Percentiles rank a stretch among this genome's conserved stretches.
Evolutionary conservation across 1,140 invertebrate genomes (phyloP).

Genomic region (Vanessa atalanta): DNA sequence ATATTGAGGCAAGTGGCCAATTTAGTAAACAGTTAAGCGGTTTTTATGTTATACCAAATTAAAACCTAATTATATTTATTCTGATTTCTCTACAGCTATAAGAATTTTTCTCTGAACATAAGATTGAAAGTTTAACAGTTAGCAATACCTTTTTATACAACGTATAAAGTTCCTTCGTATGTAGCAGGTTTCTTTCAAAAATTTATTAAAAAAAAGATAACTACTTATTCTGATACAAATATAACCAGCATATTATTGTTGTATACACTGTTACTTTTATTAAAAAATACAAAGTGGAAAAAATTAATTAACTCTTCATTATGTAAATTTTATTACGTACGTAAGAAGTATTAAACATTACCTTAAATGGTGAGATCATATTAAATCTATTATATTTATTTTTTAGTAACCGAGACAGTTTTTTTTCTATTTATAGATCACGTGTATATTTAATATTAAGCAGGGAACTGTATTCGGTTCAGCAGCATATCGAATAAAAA

Average conservation of each 20-base stretch:
- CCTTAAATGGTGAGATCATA: too few species aligned
- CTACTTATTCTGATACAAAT: neutral
- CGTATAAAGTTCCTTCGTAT: neutral
- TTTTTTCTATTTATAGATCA: too few species aligned
- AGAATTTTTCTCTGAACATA: slow-evolving; percentile 4
- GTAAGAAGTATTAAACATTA: too few species aligned
- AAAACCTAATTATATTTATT: slow-evolving; percentile 17
- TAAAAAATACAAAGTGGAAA: too few species aligned
- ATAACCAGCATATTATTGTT: neutral
- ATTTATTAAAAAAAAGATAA: neutral
- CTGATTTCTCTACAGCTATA: slow-evolving; percentile 18
- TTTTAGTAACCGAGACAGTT: too few species aligned
- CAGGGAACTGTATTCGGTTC: too few species aligned
- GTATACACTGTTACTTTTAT: too few species aligned
- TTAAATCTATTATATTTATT: too few species aligned
- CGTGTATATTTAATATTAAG: neutral
- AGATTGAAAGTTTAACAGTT: slow-evolving; percentile 12
- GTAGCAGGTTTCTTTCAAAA: slow-evolving; percentile 7
- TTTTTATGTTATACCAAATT: slow-evolving; percentile 14
- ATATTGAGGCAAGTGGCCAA: slow-evolving; percentile 33
- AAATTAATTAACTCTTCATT: too few species aligned
- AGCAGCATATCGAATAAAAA: neutral
- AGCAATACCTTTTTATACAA: neutral
- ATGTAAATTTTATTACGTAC: too few species aligned
- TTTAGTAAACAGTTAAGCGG: slow-evolving; percentile 16